Evolutionary conservation across 1,140 invertebrate species (phyloP).

Genomic region (Hydropsyche tenuis): DNA sequence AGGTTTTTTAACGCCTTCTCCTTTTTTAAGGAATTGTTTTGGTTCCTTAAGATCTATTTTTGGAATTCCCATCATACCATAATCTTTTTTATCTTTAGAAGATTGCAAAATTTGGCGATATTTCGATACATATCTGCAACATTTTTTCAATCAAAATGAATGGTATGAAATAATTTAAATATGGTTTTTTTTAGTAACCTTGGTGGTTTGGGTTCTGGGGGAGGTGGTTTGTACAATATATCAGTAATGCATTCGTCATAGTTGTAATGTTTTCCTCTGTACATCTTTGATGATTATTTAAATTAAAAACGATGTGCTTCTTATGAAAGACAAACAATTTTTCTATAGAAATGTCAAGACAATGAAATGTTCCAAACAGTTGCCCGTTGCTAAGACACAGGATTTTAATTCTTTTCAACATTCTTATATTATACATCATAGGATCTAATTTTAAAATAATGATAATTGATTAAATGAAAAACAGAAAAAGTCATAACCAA

Average conservation of each 20-base stretch:
- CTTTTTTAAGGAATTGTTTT: slow-evolving; percentile 33
- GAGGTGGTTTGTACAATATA: slow-evolving; percentile 41
- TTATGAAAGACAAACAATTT: too few species aligned
- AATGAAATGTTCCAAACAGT: too few species aligned
- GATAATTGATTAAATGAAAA: too few species aligned
- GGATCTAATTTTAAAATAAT: too few species aligned
- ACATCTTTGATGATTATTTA: slow-evolving; percentile 30
- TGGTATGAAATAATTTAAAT: background rate
- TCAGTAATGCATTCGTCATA: slow-evolving; percentile 38
- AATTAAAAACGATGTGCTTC: too few species aligned
- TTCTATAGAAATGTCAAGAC: too few species aligned
- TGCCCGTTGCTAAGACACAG: too few species aligned
- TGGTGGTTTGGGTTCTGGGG: slow-evolving; percentile 31
- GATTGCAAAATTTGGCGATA: background rate
- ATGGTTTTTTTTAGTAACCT: slow-evolving; percentile 31
- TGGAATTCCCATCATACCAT: slow-evolving; percentile 35
- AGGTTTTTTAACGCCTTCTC: slow-evolving; percentile 31
- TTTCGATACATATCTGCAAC: background rate
- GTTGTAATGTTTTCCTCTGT: slow-evolving; percentile 18
- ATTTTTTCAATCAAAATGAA: background rate
- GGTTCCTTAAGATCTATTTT: slow-evolving; percentile 25
- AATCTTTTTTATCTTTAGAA: slow-evolving; percentile 15
- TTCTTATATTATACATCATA: too few species aligned
- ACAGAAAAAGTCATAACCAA: too few species aligned
- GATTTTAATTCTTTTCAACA: too few species aligned